A percentile compares a stretch with the other conserved stretches of the same genome.
These are phyloP conservation scores for Stylophora pistillata DNA, from an alignment of 64 coral and sea anemone species.

Conservation along the genomic window DNA sequence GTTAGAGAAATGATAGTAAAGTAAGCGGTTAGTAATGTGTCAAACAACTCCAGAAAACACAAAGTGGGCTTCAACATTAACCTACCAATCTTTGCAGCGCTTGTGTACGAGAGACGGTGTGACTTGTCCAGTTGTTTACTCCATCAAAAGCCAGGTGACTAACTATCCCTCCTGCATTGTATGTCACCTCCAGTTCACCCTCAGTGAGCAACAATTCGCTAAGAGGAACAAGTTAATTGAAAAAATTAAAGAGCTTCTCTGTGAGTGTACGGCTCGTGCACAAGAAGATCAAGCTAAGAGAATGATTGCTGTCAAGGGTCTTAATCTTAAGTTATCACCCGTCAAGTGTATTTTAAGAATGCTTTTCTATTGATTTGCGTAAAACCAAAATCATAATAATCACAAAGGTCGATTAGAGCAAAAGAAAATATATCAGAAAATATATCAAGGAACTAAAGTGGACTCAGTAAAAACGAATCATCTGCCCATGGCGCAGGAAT, in stretches of 20 bases:
- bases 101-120: slow-evolving; percentile 18
- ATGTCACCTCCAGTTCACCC: slow-evolving; percentile 77
- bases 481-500: too few species aligned
- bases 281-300: too few species aligned
- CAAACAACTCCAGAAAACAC: background rate
- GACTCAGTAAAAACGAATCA: too few species aligned
- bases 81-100: slow-evolving; percentile 67
- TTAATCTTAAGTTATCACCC: too few species aligned
- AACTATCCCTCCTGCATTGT: slow-evolving; percentile 86
- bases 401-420: too few species aligned
- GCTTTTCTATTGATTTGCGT: too few species aligned
- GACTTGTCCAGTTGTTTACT: slow-evolving; percentile 53
- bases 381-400: too few species aligned
- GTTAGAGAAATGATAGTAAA: background rate
- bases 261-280: too few species aligned
- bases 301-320: too few species aligned
- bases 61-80: background rate
- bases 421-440: too few species aligned
- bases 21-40: background rate
- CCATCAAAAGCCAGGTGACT: slow-evolving; percentile 90
- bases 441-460: too few species aligned
- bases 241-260: background rate
- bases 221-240: background rate
- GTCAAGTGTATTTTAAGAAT: too few species aligned
- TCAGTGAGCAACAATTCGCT: slow-evolving; percentile 66